These are phyloP conservation scores for Musca domestica DNA, from an alignment of 1,140 invertebrate species.

Conservation along the genomic window DNA sequence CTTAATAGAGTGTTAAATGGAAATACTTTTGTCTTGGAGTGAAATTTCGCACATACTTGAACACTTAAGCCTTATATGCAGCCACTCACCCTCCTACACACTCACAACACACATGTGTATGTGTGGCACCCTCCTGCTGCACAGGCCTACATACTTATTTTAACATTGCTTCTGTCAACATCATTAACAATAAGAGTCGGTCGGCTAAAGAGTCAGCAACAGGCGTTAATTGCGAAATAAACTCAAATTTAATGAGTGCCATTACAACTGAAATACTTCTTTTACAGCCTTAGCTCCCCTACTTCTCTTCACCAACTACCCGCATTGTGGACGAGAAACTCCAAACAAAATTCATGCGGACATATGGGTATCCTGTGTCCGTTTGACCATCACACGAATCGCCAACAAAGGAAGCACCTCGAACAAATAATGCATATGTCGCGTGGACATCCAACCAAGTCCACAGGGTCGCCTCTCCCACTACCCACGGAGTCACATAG, in stretches of 20 bases:
- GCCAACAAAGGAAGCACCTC: slow-evolving; percentile 42
- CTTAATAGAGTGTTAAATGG: slow-evolving; percentile 26
- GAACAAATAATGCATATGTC: slow-evolving; percentile 41
- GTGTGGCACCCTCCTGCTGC: slow-evolving; percentile 1
- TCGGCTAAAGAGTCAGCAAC: slow-evolving; percentile 28
- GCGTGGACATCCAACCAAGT: slow-evolving; percentile 18
- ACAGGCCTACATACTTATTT: slow-evolving; percentile 15
- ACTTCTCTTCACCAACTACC: no score
- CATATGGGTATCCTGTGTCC: neutral
- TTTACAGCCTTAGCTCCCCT: neutral
- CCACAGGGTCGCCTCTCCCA: neutral
- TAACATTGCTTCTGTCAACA: slow-evolving; percentile 41
- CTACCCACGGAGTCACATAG: neutral
- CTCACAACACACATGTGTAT: neutral
- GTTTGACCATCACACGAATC: neutral
- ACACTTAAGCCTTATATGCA: neutral
- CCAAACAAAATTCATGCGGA: neutral
- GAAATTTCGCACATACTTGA: slow-evolving; percentile 27
- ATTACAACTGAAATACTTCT: slow-evolving; percentile 23
- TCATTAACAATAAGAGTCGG: slow-evolving; percentile 34
- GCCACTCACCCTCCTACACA: neutral
- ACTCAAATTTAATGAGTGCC: slow-evolving; percentile 41
- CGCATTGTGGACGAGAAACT: no score
- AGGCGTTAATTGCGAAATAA: slow-evolving; percentile 54
- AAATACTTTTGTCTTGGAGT: slow-evolving; percentile 25